Base-by-base conservation (phyloP, 2,888 invertebrate species). In the Aleiodes leptofemur region DNA sequence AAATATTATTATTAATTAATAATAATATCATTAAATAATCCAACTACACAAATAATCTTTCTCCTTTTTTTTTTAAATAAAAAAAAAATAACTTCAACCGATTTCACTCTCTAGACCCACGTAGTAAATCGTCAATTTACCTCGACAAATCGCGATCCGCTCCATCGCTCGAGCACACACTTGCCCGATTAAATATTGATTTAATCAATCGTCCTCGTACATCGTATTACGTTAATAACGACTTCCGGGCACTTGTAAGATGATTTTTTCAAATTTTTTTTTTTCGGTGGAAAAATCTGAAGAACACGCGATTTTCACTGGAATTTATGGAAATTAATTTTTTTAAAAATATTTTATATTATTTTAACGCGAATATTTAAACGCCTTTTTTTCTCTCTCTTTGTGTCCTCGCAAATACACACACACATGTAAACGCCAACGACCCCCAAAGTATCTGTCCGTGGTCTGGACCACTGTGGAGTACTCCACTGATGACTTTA, bases 401-500 rank as follows among this genome's bases (percentile, higher is more conserved):
- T 9, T 53, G 38, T 38, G 13, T 23, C 23, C 23, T 23, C 23
- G 23, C 23, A 23, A 23, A 23, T 2, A 66, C 23, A 50, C 50
- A 51, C 53, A 48, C 53, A 66, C 14, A 50, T 23, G 23, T 23
- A 23, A 23, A 23, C 23, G 23, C 23, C 43, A 64, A 43, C 56
- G 73, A 56, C 68, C 68, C 68, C 68, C 50, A 73, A 73, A 68
- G 68, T 66, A 66, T 73, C 84, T 84, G 83, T 84, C 82, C 80
- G 82, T 82, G 83, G 80, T 23, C 81, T 83, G 68, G 48, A 73
- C 73, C 66, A 59, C 76, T 72, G 31, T 76, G 51, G 43, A 48
- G 50, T 48, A 69, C 66, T 69, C 79, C 81, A 83, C 82, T 87
- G 88, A 88, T 87, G 84, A 85, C 83, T 87, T 86, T 88, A 89